Percentiles rank a stretch among this genome's conserved stretches.
phyloP scores from a whole-genome alignment of 2,797 vertebrate species.

The Acipenser ruthenus region DNA sequence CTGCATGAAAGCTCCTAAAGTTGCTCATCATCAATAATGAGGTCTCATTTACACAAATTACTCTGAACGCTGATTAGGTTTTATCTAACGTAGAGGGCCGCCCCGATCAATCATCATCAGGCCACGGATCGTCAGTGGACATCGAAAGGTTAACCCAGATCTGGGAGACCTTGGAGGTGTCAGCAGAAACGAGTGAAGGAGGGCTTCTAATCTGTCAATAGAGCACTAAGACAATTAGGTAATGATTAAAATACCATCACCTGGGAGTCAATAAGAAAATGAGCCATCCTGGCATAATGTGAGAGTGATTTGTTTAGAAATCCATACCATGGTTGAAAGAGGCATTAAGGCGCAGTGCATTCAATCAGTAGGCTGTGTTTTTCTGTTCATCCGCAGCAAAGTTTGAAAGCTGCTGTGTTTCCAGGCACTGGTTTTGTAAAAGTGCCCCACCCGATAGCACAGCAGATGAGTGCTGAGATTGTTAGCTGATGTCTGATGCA shows the following conservation, averaged over 20 bases:
- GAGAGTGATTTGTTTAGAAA: conserved; percentile 81
- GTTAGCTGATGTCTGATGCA: too few species aligned
- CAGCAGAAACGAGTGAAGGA: conserved; percentile 91
- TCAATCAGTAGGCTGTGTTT: conserved; percentile 32
- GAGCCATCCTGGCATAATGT: conserved; percentile 80
- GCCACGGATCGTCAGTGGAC: conserved; percentile 73
- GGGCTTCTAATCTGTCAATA: conserved; percentile 78
- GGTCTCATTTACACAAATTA: conserved; percentile 95
- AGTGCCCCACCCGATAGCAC: too few species aligned
- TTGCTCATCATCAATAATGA: conserved; percentile 84
- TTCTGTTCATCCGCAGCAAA: conserved; percentile 33
- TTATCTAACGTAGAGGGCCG: conserved; percentile 85
- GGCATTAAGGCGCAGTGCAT: conserved; percentile 52
- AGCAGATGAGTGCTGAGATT: too few species aligned
- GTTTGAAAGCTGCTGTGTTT: conserved; percentile 27
- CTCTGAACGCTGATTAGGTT: conserved; percentile 89
- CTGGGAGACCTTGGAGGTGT: conserved; percentile 72
- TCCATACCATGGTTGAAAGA: conserved; percentile 61
- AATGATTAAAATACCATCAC: conserved; percentile 84
- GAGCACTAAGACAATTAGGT: conserved; percentile 92
- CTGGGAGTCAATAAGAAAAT: conserved; percentile 80
- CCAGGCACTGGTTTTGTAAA: too few species aligned
- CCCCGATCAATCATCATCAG: conserved; percentile 85
- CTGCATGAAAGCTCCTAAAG: conserved; percentile 63
- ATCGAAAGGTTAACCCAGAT: conserved; percentile 90